Conservation (phyloP, 30 jellyfish, hydroid and myxozoan species). For the Hydractinia symbiolongicarpus region DNA sequence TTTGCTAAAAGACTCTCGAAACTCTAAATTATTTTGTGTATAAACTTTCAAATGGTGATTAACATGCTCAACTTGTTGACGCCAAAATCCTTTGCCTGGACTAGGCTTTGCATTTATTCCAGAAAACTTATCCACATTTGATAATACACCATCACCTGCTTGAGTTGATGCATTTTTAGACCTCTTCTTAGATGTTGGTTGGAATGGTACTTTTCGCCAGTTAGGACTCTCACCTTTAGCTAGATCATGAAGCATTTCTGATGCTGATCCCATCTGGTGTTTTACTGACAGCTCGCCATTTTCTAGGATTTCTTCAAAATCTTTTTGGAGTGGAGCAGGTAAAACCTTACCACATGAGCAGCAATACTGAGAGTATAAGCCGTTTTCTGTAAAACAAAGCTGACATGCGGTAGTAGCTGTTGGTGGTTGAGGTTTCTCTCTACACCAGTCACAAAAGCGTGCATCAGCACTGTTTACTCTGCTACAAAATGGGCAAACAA, state of each 20-base stretch:
- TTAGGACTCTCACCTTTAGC: slow-evolving; percentile 18
- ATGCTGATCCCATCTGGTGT: not conserved
- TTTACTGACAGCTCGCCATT: slow-evolving; percentile 23
- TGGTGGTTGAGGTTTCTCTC: slow-evolving; percentile 63
- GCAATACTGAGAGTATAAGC: slow-evolving; percentile 58
- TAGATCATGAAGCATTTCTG: not conserved
- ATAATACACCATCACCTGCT: slow-evolving; percentile 31
- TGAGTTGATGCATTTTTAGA: slow-evolving; percentile 15
- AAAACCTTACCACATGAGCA: slow-evolving; percentile 67
- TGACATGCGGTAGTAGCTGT: slow-evolving; percentile 54
- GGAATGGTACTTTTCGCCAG: slow-evolving; percentile 28
- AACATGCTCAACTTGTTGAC: slow-evolving; percentile 85
- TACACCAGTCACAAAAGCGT: slow-evolving; percentile 97
- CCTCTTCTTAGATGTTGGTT: not conserved
- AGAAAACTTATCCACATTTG: not conserved
- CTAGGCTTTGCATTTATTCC: slow-evolving; percentile 26
- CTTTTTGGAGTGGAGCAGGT: slow-evolving; percentile 60
- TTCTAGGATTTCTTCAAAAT: slow-evolving; percentile 21
- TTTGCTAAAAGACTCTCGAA: slow-evolving; percentile 70
- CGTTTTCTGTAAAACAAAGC: slow-evolving; percentile 52
- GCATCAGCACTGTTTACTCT: slow-evolving; percentile 88
- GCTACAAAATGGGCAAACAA: slow-evolving; percentile 76
- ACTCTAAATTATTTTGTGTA: slow-evolving; percentile 71
- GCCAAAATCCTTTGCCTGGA: slow-evolving; percentile 97
- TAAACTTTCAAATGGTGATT: slow-evolving; percentile 80